Percentiles rank a stretch among this genome's conserved stretches.
Conservation (phyloP, 2,113 vertebrate genomes). For the Synodontis membranacea region DNA sequence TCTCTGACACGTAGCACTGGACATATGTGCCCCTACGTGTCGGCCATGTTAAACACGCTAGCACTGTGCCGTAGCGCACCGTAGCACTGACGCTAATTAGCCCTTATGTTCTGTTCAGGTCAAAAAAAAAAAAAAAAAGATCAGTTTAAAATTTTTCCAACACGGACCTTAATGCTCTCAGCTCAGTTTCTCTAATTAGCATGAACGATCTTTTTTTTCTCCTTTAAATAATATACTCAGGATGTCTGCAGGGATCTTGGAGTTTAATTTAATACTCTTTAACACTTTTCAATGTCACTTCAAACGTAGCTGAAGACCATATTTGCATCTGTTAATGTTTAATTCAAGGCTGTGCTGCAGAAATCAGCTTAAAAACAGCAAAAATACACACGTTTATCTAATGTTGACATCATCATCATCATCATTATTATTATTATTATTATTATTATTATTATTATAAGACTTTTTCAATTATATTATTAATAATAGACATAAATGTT, state of each 20-base stretch:
- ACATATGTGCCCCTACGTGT: slow-evolving; percentile 33
- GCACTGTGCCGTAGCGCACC: slow-evolving; percentile 1
- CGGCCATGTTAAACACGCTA: slow-evolving; percentile 17
- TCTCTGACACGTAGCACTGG: slow-evolving; percentile 24
- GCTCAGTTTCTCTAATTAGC: slow-evolving; percentile 58
- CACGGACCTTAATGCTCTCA: slow-evolving; percentile 63
- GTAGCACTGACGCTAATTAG: slow-evolving; percentile 23
- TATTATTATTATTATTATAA: neutral
- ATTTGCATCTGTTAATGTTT: neutral
- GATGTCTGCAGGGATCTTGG: neutral
- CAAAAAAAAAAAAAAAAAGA: neutral
- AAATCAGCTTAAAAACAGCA: neutral
- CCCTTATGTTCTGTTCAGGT: slow-evolving; percentile 24
- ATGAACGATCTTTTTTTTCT: neutral
- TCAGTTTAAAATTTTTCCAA: neutral
- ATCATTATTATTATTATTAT: neutral
- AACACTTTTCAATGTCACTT: slow-evolving; percentile 4
- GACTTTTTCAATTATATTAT: neutral
- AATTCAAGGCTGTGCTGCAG: neutral
- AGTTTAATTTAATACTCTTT: slow-evolving; percentile 1
- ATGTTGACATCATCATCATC: neutral
- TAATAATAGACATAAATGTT: neutral
- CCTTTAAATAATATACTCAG: neutral
- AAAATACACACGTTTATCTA: neutral
- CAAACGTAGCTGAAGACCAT: neutral